These are phyloP conservation scores for Callipepla squamata DNA, from an alignment of 2,113 vertebrate genomes.

Conservation along the genomic window DNA sequence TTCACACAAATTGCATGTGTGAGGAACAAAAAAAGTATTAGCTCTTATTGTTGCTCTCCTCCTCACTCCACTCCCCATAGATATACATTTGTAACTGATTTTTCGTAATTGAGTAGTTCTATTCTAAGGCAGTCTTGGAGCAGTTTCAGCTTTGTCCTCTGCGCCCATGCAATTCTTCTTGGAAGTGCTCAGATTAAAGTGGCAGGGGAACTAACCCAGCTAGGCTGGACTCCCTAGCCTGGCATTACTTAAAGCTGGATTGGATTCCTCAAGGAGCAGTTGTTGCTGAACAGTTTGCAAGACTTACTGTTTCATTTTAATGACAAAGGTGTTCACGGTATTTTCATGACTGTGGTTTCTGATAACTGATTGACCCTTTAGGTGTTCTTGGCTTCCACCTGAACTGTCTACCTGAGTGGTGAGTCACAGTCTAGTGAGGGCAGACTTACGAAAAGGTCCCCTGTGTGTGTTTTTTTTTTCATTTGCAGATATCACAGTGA, in stretches of 20 bases:
- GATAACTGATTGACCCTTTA: background rate
- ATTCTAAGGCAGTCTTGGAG: constrained; percentile 31
- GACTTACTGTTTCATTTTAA: background rate
- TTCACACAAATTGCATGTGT: background rate
- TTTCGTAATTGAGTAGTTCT: constrained; percentile 2
- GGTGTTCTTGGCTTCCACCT: constrained; percentile 28
- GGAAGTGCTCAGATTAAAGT: background rate
- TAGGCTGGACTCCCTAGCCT: background rate
- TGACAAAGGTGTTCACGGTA: background rate
- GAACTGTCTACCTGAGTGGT: background rate
- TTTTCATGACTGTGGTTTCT: constrained; percentile 15
- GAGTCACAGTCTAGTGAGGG: constrained; percentile 14
- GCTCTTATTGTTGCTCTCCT: background rate
- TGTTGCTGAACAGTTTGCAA: background rate
- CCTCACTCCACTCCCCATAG: background rate
- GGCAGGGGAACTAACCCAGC: background rate
- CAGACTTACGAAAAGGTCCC: background rate
- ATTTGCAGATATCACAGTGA: background rate
- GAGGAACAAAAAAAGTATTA: background rate
- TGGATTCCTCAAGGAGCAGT: background rate
- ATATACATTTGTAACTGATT: constrained; percentile 44
- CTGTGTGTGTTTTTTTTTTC: background rate
- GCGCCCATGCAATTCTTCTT: background rate
- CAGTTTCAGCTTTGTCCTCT: constrained; percentile 48
- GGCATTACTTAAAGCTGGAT: background rate